Percentiles rank a stretch among this genome's conserved stretches.
Evolutionary conservation across 1,140 invertebrate species (phyloP).

Genomic region (Nasonia giraulti): DNA sequence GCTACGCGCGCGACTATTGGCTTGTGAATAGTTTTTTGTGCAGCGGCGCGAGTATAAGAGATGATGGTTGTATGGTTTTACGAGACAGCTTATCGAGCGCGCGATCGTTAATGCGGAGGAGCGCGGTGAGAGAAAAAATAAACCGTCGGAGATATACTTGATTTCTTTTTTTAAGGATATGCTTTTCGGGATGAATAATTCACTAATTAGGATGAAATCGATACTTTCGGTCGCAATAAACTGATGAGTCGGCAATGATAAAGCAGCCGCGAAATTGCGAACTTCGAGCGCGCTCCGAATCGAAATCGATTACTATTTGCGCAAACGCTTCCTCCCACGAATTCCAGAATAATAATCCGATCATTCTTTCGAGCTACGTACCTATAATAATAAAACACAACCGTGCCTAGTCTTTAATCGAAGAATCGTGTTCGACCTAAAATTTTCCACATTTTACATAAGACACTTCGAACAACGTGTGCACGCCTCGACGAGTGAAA

Average conservation of each 20-base stretch:
- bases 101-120: slow-evolving; percentile 30
- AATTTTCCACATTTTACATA: background rate
- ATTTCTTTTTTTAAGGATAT: background rate
- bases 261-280: background rate
- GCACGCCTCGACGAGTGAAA: background rate
- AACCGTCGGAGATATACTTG: background rate
- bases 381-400: background rate
- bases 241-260: no score
- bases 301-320: background rate
- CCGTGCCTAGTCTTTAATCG: background rate
- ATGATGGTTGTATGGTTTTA: slow-evolving; percentile 33
- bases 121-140: slow-evolving; percentile 25
- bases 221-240: background rate
- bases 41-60: background rate
- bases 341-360: background rate
- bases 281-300: background rate
- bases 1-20: slow-evolving; percentile 27
- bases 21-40: slow-evolving; percentile 39
- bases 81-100: background rate
- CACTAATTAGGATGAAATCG: background rate
- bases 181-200: background rate
- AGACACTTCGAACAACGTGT: background rate
- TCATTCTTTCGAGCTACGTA: background rate
- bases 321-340: background rate
- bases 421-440: background rate